Evolutionary conservation across 2,888 invertebrate species (phyloP), one percentile per base, ranked within the genome.

Genomic region (Ceramica pisi): DNA sequence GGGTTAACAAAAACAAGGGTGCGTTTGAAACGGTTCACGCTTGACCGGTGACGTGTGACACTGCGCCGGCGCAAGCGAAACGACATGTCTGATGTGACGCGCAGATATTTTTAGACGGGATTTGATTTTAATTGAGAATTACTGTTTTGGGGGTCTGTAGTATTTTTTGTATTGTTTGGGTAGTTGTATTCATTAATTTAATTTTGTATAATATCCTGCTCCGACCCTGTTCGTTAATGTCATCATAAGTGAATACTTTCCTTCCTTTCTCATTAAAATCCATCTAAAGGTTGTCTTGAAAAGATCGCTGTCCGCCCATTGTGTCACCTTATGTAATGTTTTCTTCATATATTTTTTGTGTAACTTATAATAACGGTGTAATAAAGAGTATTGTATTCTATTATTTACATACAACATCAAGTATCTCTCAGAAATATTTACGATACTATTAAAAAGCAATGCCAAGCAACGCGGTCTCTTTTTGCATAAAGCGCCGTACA

Each of bases 1-100:
- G 80, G 83, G 86, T 86, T 84, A 84, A 72, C 71, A 82, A 78
- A 85, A 87, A 89, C 85, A 89, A 86, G 88, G 87, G 88, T 86
- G 85, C 82, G 81, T 83, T 84, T 80, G 74, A 75, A 81, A 81
- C 79, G 73, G 80, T 86, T 81, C 75, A 87, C 89, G 91, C 87
- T 89, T 90, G 90, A 80, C 81, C 80, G 84, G 71, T 78, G 81
- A 78, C 61, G 80, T 80, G 85, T 81, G 80, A 86, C 83, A 60
- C 35, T 73, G 62, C 72, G 76, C 77, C 79, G 87, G 77, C 82
- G 78, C 81, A 81, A 62, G 67, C 75, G 81, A 86, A 85, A 83
- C 73, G 78, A 84, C 79, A 69, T 63, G 61, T 75, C 67, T 80
- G 69, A 67, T 81, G 78, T 81, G 80, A 75, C 66, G 68, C 60